These are phyloP conservation scores for Tribolium freemani DNA, from an alignment of 2,888 invertebrate genomes.

Conservation along the genomic window DNA sequence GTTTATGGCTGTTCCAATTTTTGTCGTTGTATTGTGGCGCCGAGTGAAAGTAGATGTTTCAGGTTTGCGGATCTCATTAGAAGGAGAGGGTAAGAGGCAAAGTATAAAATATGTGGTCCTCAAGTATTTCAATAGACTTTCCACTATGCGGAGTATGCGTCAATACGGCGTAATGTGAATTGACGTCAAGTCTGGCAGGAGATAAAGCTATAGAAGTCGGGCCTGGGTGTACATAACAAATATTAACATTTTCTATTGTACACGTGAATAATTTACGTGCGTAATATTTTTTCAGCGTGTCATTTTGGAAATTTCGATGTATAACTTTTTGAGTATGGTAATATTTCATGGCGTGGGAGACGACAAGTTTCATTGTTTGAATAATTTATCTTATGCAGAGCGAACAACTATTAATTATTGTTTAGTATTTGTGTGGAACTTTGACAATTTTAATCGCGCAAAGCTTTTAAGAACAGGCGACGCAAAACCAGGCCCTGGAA, in stretches of 20 bases:
- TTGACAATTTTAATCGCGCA: constrained; percentile 45
- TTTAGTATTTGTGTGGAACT: constrained; percentile 38
- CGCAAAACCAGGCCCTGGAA: constrained; percentile 14
- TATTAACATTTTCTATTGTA: constrained; percentile 9
- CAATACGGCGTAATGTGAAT: constrained; percentile 36
- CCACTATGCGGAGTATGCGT: constrained; percentile 31
- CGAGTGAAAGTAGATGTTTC: neutral
- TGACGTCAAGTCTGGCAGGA: constrained; percentile 23
- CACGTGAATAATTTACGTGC: neutral
- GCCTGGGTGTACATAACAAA: neutral
- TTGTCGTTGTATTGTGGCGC: neutral
- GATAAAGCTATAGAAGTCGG: constrained; percentile 26
- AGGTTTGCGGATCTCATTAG: constrained; percentile 28
- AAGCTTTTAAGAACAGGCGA: constrained; percentile 35
- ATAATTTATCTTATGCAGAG: constrained; percentile 36
- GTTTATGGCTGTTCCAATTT: neutral
- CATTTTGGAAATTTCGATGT: neutral
- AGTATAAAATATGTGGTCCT: constrained; percentile 33
- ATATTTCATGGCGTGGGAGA: constrained; percentile 6
- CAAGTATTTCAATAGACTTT: constrained; percentile 35
- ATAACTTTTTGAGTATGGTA: constrained; percentile 5
- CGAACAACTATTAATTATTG: constrained; percentile 42
- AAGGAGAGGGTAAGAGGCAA: constrained; percentile 1
- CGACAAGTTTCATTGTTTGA: constrained; percentile 33
- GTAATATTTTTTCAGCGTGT: neutral